Evolutionary conservation across 1,140 invertebrate species (phyloP).

Genomic region (Drosophila arizonae): DNA sequence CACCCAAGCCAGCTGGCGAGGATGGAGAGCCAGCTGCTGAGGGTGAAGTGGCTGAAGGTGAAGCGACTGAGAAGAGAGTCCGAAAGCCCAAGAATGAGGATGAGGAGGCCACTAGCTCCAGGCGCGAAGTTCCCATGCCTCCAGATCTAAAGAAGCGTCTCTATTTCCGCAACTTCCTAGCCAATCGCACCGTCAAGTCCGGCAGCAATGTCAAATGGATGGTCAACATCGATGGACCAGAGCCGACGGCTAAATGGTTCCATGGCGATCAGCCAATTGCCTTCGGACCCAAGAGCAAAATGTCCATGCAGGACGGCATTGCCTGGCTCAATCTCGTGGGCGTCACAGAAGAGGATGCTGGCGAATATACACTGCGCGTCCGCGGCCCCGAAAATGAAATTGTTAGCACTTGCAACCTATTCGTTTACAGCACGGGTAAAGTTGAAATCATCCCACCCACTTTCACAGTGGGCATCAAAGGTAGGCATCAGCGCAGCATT

Average conservation of each 20-base stretch:
- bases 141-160: conserved; percentile 85
- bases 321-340: conserved; percentile 86
- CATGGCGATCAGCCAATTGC: conserved; percentile 84
- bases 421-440: conserved; percentile 73
- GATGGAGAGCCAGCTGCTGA: conserved; percentile 47
- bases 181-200: conserved; percentile 86
- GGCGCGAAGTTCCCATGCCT: conserved; percentile 69
- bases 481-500: conserved; percentile 44
- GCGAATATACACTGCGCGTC: conserved; percentile 86
- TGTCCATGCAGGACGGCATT: conserved; percentile 85
- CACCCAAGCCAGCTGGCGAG: conserved; percentile 53
- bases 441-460: conserved; percentile 67
- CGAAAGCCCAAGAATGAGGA: conserved; percentile 64
- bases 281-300: conserved; percentile 83
- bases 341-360: conserved; percentile 84
- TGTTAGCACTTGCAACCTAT: conserved; percentile 75
- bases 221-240: conserved; percentile 89
- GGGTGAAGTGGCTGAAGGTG: conserved; percentile 41
- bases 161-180: conserved; percentile 88
- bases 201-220: conserved; percentile 88
- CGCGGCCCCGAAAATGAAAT: conserved; percentile 84
- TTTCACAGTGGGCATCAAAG: conserved; percentile 81
- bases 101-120: conserved; percentile 47
- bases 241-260: conserved; percentile 89
- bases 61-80: conserved; percentile 43